These are phyloP conservation scores for Indicator maculatus DNA, from an alignment of 2,113 vertebrate species.

Conservation along the genomic window DNA sequence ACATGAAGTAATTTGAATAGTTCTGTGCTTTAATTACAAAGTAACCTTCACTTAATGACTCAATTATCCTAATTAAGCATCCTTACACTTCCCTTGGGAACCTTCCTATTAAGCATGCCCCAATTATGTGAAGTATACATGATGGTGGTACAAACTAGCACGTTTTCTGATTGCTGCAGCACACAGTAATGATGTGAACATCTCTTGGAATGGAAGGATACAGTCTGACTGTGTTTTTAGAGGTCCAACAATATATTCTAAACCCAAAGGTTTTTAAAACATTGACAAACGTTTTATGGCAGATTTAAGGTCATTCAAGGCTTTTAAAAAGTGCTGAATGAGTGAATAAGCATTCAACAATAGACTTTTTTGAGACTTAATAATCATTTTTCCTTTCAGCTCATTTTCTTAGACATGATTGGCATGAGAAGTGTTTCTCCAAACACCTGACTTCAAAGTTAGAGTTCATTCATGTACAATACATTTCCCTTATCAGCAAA, in stretches of 20 bases:
- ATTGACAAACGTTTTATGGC: not conserved
- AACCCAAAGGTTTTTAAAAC: not conserved
- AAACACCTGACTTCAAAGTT: not conserved
- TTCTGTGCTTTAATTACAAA: conserved; percentile 27
- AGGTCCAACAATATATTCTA: not conserved
- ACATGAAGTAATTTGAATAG: not conserved
- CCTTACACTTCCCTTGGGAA: conserved; percentile 10
- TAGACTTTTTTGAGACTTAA: not conserved
- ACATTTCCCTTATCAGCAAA: not conserved
- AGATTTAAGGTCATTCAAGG: not conserved
- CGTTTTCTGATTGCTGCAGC: not conserved
- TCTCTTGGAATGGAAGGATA: not conserved
- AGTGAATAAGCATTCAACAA: not conserved
- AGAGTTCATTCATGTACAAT: not conserved
- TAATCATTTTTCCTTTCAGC: not conserved
- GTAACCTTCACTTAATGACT: conserved; percentile 24
- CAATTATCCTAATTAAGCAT: not conserved
- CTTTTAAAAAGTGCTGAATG: not conserved
- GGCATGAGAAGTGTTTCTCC: not conserved
- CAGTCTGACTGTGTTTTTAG: not conserved
- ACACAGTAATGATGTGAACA: not conserved
- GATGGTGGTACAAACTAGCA: not conserved
- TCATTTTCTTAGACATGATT: not conserved
- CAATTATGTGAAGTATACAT: not conserved
- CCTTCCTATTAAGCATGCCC: not conserved